Evolutionary conservation across 2,888 invertebrate genomes (phyloP).

Genomic region (Cryptocheilus praepositus): DNA sequence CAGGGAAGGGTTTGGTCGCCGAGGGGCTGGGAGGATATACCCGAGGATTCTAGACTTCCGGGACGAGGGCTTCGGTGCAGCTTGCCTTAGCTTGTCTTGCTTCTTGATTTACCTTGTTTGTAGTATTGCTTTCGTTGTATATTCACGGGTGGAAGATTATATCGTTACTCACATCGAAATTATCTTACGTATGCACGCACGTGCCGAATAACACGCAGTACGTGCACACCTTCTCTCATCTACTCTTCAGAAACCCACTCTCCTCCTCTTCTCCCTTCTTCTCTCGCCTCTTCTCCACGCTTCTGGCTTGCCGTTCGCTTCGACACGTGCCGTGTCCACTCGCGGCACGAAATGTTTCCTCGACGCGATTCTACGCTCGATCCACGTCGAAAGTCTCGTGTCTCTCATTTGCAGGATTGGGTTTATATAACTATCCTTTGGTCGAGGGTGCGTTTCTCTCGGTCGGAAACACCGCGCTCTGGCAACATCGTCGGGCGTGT

Average conservation of each 20-base stretch:
- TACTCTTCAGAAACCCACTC: not conserved
- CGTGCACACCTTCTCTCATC: slow-evolving; percentile 16
- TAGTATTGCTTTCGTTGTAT: slow-evolving; percentile 75
- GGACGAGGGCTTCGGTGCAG: not conserved
- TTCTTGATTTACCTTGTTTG: slow-evolving; percentile 67
- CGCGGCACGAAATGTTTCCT: too few species aligned
- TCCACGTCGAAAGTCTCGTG: slow-evolving; percentile 13
- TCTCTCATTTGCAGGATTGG: slow-evolving; percentile 10
- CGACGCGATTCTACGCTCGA: too few species aligned
- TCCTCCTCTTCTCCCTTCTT: slow-evolving; percentile 18
- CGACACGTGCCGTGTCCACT: too few species aligned
- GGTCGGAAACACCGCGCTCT: slow-evolving; percentile 22
- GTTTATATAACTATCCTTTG: slow-evolving; percentile 34
- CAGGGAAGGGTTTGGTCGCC: too few species aligned
- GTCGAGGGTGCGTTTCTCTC: slow-evolving; percentile 26
- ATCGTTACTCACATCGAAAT: slow-evolving; percentile 12
- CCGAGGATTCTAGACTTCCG: not conserved
- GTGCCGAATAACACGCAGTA: not conserved
- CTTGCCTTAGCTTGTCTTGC: slow-evolving; percentile 31
- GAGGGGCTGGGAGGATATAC: not conserved
- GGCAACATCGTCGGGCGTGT: slow-evolving; percentile 35
- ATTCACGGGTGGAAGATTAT: slow-evolving; percentile 69
- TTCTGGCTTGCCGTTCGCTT: too few species aligned
- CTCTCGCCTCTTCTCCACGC: too few species aligned
- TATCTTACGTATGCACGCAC: not conserved